Conservation (phyloP, 2,113 vertebrate genomes). For the Poecile atricapillus region DNA sequence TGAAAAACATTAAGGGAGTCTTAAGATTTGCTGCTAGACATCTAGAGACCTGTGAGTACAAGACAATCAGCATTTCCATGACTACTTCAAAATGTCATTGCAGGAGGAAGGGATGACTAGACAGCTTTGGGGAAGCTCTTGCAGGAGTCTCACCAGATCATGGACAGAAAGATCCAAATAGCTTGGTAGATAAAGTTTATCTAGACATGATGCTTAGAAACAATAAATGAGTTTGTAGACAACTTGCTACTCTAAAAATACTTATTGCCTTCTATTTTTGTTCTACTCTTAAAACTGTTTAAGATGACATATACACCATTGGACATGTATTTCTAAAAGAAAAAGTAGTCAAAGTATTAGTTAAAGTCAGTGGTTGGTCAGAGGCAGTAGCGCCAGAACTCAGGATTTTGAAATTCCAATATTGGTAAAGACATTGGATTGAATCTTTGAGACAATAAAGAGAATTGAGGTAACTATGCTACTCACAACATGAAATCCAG, state of each 20-base stretch:
- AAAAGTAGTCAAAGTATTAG: background rate
- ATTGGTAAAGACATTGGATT: background rate
- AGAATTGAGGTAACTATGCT: background rate
- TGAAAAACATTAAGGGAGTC: background rate
- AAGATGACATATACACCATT: background rate
- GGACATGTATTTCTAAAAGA: background rate
- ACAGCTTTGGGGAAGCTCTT: background rate
- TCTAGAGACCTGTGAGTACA: background rate
- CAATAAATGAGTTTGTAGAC: background rate
- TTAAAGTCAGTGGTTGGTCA: background rate
- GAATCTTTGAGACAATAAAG: background rate
- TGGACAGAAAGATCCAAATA: background rate
- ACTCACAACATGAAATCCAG: background rate
- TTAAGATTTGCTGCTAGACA: background rate
- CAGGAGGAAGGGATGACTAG: background rate
- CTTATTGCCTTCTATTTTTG: background rate
- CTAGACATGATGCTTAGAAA: background rate
- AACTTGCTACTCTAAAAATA: background rate
- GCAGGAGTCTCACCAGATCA: background rate
- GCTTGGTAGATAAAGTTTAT: background rate
- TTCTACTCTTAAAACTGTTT: background rate
- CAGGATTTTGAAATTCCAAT: background rate
- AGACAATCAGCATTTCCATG: background rate
- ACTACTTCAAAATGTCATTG: background rate
- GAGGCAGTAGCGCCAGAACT: background rate